Conservation (phyloP, 2,888 invertebrate species). For the Hipparchia sbordonii region DNA sequence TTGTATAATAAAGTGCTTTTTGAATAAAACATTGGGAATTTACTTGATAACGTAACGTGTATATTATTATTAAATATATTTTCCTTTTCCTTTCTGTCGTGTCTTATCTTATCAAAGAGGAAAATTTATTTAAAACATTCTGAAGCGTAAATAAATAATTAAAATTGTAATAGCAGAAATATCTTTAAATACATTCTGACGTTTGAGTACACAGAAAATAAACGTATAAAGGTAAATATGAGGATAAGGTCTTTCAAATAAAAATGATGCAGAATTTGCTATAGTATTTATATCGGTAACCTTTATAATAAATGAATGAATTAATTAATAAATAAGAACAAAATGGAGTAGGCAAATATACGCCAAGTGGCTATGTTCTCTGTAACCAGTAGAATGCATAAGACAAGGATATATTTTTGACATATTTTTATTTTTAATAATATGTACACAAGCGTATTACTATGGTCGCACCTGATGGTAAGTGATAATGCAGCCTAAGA, state of each 20-base stretch:
- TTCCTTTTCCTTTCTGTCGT: background rate
- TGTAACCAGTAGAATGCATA: no score
- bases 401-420: no score
- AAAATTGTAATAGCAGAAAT: no score
- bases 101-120: background rate
- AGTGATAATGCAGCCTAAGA: no score
- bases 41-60: constrained; percentile 18
- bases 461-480: no score
- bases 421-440: no score
- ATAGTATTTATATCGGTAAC: background rate
- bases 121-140: constrained; percentile 4
- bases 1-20: constrained; percentile 40
- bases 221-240: no score
- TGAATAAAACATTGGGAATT: constrained; percentile 37
- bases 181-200: no score
- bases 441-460: no score
- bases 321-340: background rate
- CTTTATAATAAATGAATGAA: background rate
- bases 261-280: background rate
- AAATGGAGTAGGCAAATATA: background rate
- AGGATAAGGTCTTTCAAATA: no score
- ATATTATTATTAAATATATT: constrained; percentile 10
- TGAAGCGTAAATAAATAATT: background rate
- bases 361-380: no score
- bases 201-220: no score